Conservation (phyloP, 2,888 invertebrate genomes). For the Argynnis bischoffii region DNA sequence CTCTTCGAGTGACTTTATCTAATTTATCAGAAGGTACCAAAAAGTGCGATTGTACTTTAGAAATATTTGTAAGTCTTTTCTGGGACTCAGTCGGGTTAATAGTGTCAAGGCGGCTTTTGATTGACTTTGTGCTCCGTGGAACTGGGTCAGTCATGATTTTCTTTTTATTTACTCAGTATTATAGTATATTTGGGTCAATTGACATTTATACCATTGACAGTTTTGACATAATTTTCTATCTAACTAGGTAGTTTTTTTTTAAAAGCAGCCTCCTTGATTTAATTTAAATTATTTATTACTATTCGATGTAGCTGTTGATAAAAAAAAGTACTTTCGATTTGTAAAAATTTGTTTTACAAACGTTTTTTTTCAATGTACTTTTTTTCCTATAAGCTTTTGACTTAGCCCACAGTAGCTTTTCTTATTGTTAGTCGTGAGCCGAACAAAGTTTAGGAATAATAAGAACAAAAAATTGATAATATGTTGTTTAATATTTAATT, state of each 20-base stretch:
- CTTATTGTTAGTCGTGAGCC: too few species aligned
- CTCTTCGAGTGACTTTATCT: constrained; percentile 80
- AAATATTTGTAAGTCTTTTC: constrained; percentile 30
- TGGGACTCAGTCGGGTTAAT: constrained; percentile 41
- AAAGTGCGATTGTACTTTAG: constrained; percentile 68
- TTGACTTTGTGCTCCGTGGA: constrained; percentile 54
- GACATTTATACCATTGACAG: constrained; percentile 3
- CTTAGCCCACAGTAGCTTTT: too few species aligned
- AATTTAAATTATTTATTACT: background rate
- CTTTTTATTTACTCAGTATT: background rate
- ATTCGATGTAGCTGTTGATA: too few species aligned
- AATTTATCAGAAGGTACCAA: constrained; percentile 70
- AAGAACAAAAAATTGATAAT: too few species aligned
- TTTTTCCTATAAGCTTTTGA: too few species aligned
- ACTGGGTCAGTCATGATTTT: constrained; percentile 51
- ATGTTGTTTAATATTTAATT: too few species aligned
- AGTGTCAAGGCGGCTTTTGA: constrained; percentile 55
- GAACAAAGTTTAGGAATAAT: too few species aligned
- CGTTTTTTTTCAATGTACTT: too few species aligned
- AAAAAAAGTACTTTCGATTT: too few species aligned
- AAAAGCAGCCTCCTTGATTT: constrained; percentile 6
- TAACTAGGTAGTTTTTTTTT: background rate
- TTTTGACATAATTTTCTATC: background rate
- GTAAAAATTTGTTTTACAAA: too few species aligned
- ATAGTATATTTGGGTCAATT: background rate